A percentile compares a stretch with the other conserved stretches of the same genome.
phyloP scores from a whole-genome alignment of 2,797 vertebrate genomes.

The Cossypha niveicapilla region DNA sequence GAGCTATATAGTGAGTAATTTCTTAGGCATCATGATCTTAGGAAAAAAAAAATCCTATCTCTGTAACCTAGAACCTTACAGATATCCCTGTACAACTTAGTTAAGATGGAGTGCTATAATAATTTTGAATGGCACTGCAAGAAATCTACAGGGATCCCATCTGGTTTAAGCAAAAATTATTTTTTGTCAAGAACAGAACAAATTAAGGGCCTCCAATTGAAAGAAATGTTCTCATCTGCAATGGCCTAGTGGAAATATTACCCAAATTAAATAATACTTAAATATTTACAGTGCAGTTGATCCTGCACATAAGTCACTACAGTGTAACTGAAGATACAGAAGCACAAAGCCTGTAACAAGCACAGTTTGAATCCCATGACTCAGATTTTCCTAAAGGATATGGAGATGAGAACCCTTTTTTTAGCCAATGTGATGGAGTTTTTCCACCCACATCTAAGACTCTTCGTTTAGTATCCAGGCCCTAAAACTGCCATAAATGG shows the following conservation, averaged over 20 bases:
- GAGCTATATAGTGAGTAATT: background rate
- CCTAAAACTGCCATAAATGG: background rate
- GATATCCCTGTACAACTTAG: background rate
- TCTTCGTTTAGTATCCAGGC: background rate
- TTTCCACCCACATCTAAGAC: background rate
- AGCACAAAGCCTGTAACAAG: background rate
- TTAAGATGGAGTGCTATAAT: background rate
- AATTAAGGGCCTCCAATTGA: background rate
- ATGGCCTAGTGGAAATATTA: background rate
- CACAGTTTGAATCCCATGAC: background rate
- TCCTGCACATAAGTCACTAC: background rate
- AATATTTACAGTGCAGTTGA: background rate
- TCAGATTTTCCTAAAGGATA: background rate
- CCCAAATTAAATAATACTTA: background rate
- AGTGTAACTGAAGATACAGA: background rate
- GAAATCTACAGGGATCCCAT: background rate
- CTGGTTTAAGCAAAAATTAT: background rate
- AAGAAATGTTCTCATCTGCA: background rate
- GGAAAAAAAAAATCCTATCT: background rate
- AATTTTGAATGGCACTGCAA: background rate
- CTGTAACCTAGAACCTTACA: background rate
- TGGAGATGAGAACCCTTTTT: background rate
- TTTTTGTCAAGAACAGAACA: background rate
- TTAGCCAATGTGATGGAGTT: background rate
- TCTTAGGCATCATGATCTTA: background rate